Conservation (phyloP, 2,888 invertebrate species). For the Chrysolina haemoptera region DNA sequence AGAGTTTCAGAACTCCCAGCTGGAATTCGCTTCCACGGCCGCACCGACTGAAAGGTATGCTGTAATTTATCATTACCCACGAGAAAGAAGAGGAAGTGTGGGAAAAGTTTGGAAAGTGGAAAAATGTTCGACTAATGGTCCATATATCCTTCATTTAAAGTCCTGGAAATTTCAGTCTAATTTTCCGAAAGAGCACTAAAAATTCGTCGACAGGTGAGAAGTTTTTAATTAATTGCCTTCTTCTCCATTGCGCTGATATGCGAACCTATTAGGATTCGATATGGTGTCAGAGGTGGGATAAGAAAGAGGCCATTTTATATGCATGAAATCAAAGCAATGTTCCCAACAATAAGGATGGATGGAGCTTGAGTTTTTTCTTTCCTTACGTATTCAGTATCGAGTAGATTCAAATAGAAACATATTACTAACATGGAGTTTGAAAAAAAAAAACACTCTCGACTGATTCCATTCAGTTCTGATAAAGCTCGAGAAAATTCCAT, state of each 20-base stretch:
- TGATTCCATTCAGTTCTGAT: background rate
- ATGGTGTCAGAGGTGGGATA: conserved; percentile 32
- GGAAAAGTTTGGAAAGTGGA: conserved; percentile 56
- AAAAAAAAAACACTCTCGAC: no score
- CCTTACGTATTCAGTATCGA: background rate
- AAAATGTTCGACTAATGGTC: conserved; percentile 59
- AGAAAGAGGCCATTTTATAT: conserved; percentile 22
- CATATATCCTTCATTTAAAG: conserved; percentile 58
- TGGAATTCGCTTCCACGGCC: conserved; percentile 56
- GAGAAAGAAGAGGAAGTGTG: conserved; percentile 56
- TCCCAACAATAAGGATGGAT: background rate
- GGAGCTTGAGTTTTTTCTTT: background rate
- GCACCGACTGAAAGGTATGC: conserved; percentile 59
- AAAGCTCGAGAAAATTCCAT: no score
- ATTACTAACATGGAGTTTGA: no score
- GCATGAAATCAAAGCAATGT: background rate
- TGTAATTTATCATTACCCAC: conserved; percentile 61
- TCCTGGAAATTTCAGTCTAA: conserved; percentile 48
- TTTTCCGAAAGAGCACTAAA: conserved; percentile 41
- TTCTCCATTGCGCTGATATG: conserved; percentile 36
- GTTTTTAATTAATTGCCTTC: conserved; percentile 47
- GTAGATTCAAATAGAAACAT: no score
- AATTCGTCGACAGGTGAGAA: conserved; percentile 34
- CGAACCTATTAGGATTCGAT: conserved; percentile 33
- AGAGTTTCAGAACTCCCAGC: conserved; percentile 58